phyloP scores from a whole-genome alignment of 1,140 invertebrate genomes.

The Aleiodes sp. region DNA sequence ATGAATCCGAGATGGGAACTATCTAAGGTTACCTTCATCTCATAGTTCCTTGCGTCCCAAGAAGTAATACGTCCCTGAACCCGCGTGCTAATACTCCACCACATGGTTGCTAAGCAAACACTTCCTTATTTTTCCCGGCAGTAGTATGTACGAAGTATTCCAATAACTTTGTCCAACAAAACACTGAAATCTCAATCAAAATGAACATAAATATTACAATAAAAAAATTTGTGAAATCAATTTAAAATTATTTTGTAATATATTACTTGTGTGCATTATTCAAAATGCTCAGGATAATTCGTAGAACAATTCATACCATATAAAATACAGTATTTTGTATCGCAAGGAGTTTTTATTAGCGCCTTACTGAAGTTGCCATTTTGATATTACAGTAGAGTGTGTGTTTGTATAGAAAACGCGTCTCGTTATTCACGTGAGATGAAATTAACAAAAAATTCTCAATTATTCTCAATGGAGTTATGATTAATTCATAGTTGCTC shows the following conservation, averaged over 20 bases:
- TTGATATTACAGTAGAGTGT: conserved; percentile 32
- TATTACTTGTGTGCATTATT: too few species aligned
- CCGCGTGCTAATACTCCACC: conserved; percentile 43
- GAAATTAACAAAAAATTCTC: too few species aligned
- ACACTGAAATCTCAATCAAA: not conserved
- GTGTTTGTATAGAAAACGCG: not conserved
- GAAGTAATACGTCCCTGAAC: conserved; percentile 37
- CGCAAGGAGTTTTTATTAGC: conserved; percentile 18
- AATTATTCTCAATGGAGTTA: too few species aligned
- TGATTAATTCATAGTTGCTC: too few species aligned
- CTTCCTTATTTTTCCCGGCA: conserved; percentile 30
- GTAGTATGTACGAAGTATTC: conserved; percentile 3
- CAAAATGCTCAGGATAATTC: not conserved
- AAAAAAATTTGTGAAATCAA: too few species aligned
- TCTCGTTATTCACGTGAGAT: not conserved
- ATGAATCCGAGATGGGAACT: too few species aligned
- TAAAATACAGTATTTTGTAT: not conserved
- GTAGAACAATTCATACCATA: not conserved
- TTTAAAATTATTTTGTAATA: too few species aligned
- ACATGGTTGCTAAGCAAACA: conserved; percentile 50
- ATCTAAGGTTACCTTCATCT: too few species aligned
- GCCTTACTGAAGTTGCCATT: conserved; percentile 38
- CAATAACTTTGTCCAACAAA: not conserved
- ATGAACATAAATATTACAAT: too few species aligned
- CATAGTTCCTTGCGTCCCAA: too few species aligned